Evolutionary conservation across 2,113 vertebrate species (phyloP).

Genomic region (Phalacrocorax carbo): DNA sequence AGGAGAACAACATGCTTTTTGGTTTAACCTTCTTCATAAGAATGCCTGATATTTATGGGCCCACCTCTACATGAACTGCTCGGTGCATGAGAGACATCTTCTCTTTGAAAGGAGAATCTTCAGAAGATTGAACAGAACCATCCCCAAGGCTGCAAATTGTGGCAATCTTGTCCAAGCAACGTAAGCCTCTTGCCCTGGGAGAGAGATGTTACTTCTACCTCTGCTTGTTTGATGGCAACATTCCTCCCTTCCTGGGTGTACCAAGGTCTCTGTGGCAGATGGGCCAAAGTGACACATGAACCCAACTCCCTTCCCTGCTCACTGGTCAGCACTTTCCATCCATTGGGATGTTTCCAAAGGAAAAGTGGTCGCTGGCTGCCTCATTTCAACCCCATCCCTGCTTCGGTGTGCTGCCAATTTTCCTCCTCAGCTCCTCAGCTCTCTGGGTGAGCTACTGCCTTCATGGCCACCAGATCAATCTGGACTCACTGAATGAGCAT

Average conservation of each 20-base stretch:
- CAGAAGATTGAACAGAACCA: background rate
- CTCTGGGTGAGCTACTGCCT: background rate
- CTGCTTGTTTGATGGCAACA: background rate
- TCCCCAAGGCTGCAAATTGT: background rate
- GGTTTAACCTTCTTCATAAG: background rate
- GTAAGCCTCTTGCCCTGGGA: background rate
- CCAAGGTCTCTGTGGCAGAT: background rate
- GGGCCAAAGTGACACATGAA: background rate
- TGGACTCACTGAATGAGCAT: background rate
- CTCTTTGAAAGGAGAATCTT: background rate
- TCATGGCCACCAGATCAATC: background rate
- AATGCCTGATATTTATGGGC: background rate
- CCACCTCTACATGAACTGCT: background rate
- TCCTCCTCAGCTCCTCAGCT: background rate
- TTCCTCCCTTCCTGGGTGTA: background rate
- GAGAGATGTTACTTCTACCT: background rate
- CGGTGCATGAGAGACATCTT: background rate
- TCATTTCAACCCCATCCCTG: background rate
- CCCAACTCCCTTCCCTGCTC: background rate
- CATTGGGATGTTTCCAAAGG: background rate
- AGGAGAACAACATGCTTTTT: background rate
- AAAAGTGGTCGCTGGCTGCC: background rate
- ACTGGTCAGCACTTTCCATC: background rate
- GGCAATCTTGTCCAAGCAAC: background rate
- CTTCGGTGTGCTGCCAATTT: rapidly evolving